Evolutionary conservation across 2,113 vertebrate genomes (phyloP).

Genomic region (Podarcis raffonei): DNA sequence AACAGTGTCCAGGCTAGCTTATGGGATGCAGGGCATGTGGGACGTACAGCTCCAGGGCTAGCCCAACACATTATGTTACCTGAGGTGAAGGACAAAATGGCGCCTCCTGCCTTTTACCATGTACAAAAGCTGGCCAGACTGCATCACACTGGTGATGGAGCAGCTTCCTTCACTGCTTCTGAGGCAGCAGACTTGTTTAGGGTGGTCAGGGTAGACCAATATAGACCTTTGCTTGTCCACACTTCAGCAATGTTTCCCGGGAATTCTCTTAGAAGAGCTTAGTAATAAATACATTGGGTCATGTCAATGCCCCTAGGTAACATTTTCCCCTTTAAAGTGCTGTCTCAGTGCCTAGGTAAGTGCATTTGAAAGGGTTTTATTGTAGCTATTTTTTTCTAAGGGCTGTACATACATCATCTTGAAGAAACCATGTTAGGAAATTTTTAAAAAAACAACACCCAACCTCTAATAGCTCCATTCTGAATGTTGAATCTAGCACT

Average conservation of each 20-base stretch:
- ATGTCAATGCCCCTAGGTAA: constrained; percentile 51
- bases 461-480: constrained; percentile 27
- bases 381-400: constrained; percentile 4
- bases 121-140: too few species aligned
- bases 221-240: too few species aligned
- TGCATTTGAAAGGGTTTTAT: background rate
- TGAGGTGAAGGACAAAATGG: too few species aligned
- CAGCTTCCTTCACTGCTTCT: background rate
- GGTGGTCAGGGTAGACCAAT: too few species aligned
- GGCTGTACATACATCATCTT: constrained; percentile 23
- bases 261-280: constrained; percentile 64
- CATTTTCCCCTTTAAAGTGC: constrained; percentile 15
- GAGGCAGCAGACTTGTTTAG: background rate
- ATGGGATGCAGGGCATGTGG: too few species aligned
- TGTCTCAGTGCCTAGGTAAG: constrained; percentile 40
- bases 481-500: constrained; percentile 58
- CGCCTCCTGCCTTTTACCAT: too few species aligned
- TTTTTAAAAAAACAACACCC: constrained; percentile 21
- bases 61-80: too few species aligned
- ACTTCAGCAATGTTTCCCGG: background rate
- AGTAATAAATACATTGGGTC: constrained; percentile 66
- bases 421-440: constrained; percentile 50
- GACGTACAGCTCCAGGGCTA: too few species aligned
- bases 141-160: too few species aligned
- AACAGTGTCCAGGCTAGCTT: background rate